These are phyloP conservation scores for Trachelipus rathkii DNA, from an alignment of 1,140 invertebrate genomes.

Conservation along the genomic window DNA sequence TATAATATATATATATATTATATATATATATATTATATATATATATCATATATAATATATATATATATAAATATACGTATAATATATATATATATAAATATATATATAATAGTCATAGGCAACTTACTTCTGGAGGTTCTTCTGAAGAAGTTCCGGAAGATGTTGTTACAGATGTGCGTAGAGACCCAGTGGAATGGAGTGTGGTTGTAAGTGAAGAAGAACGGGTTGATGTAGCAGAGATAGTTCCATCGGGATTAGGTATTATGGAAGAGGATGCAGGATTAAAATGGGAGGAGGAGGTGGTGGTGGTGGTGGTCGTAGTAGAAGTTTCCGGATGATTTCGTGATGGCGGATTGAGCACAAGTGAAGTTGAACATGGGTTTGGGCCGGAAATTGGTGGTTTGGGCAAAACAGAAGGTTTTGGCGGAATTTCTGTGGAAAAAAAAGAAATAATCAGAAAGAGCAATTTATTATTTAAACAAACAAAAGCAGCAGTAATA, in stretches of 20 bases:
- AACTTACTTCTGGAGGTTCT: constrained; percentile 24
- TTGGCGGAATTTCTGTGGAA: constrained; percentile 50
- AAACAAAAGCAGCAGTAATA: constrained; percentile 7
- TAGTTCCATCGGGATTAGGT: constrained; percentile 18
- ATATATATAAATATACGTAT: too few species aligned
- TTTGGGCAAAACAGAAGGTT: constrained; percentile 49
- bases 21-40: too few species aligned
- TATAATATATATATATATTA: too few species aligned
- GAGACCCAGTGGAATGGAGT: constrained; percentile 18
- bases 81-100: too few species aligned
- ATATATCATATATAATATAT: too few species aligned
- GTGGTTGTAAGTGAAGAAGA: constrained; percentile 30
- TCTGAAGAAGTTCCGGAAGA: constrained; percentile 32
- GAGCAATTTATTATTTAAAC: background rate
- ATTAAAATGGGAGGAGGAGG: constrained; percentile 19
- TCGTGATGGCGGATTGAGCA: constrained; percentile 16
- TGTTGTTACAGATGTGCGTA: background rate
- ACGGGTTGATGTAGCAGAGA: constrained; percentile 24
- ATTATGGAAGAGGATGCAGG: constrained; percentile 27
- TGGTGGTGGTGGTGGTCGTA: background rate
- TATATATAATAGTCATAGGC: too few species aligned
- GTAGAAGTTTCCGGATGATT: constrained; percentile 20
- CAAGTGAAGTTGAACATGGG: constrained; percentile 34
- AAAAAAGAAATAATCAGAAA: background rate
- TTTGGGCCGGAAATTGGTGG: constrained; percentile 40